Conservation (phyloP, 1,140 invertebrate genomes). For the Temnothorax nylanderi region DNA sequence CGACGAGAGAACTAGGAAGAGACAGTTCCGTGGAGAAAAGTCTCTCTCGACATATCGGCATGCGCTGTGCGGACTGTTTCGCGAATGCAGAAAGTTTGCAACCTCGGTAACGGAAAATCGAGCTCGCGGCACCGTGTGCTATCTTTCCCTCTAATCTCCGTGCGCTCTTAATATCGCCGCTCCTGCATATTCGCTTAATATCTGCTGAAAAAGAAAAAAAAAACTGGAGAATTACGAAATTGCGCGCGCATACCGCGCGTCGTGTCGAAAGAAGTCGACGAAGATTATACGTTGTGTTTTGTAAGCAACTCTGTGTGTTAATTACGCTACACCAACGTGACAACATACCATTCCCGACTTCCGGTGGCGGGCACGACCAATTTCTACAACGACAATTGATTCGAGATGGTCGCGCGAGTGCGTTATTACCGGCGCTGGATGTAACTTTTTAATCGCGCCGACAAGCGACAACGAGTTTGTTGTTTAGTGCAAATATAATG, state of each 20-base stretch:
- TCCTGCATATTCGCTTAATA: constrained; percentile 14
- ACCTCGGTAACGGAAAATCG: constrained; percentile 5
- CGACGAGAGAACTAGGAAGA: neutral
- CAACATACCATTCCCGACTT: neutral
- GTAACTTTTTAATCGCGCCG: constrained; percentile 18
- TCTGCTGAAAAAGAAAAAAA: neutral
- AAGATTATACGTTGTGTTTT: constrained; percentile 29
- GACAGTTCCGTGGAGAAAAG: neutral
- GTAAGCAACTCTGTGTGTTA: constrained; percentile 17
- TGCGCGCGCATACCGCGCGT: neutral
- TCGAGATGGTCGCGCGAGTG: neutral
- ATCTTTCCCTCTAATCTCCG: constrained; percentile 18
- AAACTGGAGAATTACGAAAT: constrained; percentile 10
- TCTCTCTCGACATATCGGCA: neutral
- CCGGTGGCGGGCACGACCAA: neutral
- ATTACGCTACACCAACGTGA: constrained; percentile 17
- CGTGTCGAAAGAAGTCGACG: constrained; percentile 23
- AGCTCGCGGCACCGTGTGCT: neutral
- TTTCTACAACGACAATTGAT: constrained; percentile 11
- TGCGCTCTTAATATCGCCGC: constrained; percentile 3
- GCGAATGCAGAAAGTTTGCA: neutral
- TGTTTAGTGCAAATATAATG: neutral
- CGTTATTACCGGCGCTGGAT: neutral
- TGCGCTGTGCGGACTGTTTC: neutral
- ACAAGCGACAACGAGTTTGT: neutral